Evolutionary conservation across 2,888 invertebrate genomes (phyloP).

Genomic region (Pandemis corylana): DNA sequence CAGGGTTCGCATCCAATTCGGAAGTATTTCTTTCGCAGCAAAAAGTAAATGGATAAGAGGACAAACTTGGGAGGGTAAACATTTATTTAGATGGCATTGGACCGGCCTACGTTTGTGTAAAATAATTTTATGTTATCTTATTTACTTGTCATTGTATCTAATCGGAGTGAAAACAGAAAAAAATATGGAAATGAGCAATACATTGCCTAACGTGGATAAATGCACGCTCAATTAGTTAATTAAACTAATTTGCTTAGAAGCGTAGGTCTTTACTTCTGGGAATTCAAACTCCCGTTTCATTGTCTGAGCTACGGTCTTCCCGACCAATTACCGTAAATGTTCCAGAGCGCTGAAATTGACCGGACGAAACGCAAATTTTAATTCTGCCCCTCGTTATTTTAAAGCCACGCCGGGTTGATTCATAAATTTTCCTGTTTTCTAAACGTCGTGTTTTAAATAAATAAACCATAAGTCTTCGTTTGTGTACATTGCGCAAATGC

Average conservation of each 20-base stretch:
- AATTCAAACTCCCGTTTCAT: slow-evolving; percentile 20
- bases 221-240: slow-evolving; percentile 16
- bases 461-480: slow-evolving; percentile 41
- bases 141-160: slow-evolving; percentile 34
- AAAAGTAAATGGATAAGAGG: background rate
- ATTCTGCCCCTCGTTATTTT: slow-evolving; percentile 33
- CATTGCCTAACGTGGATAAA: slow-evolving; percentile 3
- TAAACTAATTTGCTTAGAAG: slow-evolving; percentile 14
- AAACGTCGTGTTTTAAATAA: slow-evolving; percentile 38
- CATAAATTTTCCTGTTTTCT: slow-evolving; percentile 26
- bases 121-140: slow-evolving; percentile 21
- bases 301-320: slow-evolving; percentile 20
- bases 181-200: slow-evolving; percentile 11
- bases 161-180: slow-evolving; percentile 30
- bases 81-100: slow-evolving; percentile 11
- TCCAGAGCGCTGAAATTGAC: slow-evolving; percentile 18
- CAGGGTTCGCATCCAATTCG: background rate
- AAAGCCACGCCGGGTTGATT: slow-evolving; percentile 15
- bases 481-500: slow-evolving; percentile 24
- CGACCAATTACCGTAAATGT: slow-evolving; percentile 19
- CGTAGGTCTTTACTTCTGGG: slow-evolving; percentile 17
- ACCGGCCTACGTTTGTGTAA: slow-evolving; percentile 10
- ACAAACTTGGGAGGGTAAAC: slow-evolving; percentile 11
- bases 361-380: slow-evolving; percentile 33
- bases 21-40: background rate